Evolutionary conservation across 1,140 invertebrate species (phyloP).

Genomic region (Cotesia chilonis): DNA sequence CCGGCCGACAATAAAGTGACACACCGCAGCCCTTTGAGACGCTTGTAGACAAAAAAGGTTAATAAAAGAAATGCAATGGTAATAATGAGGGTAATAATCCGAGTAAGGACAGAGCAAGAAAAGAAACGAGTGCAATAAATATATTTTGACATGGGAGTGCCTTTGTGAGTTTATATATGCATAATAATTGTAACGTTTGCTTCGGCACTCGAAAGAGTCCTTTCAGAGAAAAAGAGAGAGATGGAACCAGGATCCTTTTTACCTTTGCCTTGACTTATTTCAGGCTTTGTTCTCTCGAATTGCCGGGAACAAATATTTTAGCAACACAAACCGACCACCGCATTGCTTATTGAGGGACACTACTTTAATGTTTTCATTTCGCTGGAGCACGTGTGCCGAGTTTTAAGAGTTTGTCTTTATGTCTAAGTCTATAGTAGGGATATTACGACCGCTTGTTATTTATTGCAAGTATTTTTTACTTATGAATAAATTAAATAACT

Average conservation of each 20-base stretch:
- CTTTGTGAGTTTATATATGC: conserved; percentile 51
- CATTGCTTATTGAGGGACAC: conserved; percentile 42
- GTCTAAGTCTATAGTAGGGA: neutral
- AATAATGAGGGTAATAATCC: conserved; percentile 33
- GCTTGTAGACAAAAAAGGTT: neutral
- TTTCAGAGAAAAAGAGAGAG: neutral
- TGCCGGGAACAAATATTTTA: conserved; percentile 62
- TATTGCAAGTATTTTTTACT: too few relatives aligned
- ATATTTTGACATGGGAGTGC: conserved; percentile 67
- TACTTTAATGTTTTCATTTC: conserved; percentile 61
- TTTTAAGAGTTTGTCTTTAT: neutral
- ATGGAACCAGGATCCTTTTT: neutral
- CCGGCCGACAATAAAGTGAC: conserved; percentile 49
- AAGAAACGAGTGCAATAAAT: conserved; percentile 59
- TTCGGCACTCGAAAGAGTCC: neutral
- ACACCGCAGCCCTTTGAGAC: conserved; percentile 52
- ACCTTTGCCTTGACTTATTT: conserved; percentile 1
- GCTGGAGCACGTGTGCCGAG: conserved; percentile 19
- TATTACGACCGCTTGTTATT: too few relatives aligned
- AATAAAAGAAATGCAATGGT: conserved; percentile 13
- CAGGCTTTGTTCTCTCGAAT: conserved; percentile 55
- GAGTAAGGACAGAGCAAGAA: conserved; percentile 8
- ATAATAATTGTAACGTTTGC: conserved; percentile 54
- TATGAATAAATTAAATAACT: too few relatives aligned
- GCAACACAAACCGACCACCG: conserved; percentile 50